Evolutionary conservation across 2,888 invertebrate genomes (phyloP).

Genomic region (Acleris literana): DNA sequence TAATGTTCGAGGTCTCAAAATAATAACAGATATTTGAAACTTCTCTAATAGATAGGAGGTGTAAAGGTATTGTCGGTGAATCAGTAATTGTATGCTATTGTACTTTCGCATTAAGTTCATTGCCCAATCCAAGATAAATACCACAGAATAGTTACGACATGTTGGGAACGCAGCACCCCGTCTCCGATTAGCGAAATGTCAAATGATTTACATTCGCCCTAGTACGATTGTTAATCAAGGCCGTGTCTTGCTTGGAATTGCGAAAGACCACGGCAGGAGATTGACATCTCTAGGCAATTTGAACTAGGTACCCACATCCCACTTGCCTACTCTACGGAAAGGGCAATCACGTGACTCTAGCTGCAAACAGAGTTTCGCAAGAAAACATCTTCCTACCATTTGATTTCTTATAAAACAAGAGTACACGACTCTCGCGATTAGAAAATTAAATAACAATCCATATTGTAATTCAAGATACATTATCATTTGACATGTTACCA

Average conservation of each 20-base stretch:
- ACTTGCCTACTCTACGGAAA: background rate
- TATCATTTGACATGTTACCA: too few species aligned
- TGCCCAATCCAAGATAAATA: slow-evolving; percentile 50
- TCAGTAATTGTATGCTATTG: slow-evolving; percentile 4
- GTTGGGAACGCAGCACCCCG: slow-evolving; percentile 59
- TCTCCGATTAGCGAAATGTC: slow-evolving; percentile 70
- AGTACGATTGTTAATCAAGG: slow-evolving; percentile 71
- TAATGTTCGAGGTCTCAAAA: too few species aligned
- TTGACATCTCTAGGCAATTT: slow-evolving; percentile 46
- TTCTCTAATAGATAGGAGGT: too few species aligned
- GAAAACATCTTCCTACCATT: too few species aligned
- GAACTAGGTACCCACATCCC: slow-evolving; percentile 25
- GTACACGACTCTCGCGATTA: too few species aligned
- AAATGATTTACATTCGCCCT: slow-evolving; percentile 70
- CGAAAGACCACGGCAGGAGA: slow-evolving; percentile 42
- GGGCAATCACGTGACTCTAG: too few species aligned
- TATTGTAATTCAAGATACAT: too few species aligned
- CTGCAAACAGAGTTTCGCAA: too few species aligned
- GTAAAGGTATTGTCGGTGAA: background rate
- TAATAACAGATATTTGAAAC: too few species aligned
- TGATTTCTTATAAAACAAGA: too few species aligned
- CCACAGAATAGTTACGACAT: slow-evolving; percentile 61
- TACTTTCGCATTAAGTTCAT: slow-evolving; percentile 6
- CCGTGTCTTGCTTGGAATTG: slow-evolving; percentile 46
- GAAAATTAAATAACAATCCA: too few species aligned